These are phyloP conservation scores for Perizoma flavofasciatum DNA, from an alignment of 2,888 invertebrate species.

Conservation along the genomic window DNA sequence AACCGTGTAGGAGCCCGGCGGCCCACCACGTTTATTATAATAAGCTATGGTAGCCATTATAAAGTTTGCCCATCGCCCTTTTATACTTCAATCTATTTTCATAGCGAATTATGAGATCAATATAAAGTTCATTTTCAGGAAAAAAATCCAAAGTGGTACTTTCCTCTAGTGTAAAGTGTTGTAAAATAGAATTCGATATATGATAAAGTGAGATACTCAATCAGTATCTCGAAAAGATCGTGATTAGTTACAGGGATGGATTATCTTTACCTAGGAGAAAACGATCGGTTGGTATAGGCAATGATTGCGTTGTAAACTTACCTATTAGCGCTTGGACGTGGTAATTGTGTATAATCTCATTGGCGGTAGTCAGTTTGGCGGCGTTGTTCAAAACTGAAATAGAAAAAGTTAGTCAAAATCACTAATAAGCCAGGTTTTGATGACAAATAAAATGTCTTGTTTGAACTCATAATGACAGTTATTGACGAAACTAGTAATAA, in stretches of 20 bases:
- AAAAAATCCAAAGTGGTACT: too few relatives aligned
- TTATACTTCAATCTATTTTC: constrained; percentile 43
- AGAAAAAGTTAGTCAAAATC: constrained; percentile 20
- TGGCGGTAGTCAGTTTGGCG: constrained; percentile 84
- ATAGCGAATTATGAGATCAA: constrained; percentile 51
- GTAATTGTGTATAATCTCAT: constrained; percentile 77
- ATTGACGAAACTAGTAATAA: constrained; percentile 70
- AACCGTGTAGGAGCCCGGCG: constrained; percentile 70
- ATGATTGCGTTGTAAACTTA: constrained; percentile 46
- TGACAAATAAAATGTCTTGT: constrained; percentile 62
- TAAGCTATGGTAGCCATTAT: constrained; percentile 70
- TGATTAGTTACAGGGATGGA: too few relatives aligned
- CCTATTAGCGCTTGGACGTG: constrained; percentile 83
- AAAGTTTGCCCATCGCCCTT: constrained; percentile 70
- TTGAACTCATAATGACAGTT: constrained; percentile 59
- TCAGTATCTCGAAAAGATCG: too few relatives aligned
- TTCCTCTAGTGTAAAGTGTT: too few relatives aligned
- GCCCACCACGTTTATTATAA: constrained; percentile 80
- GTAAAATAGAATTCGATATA: too few relatives aligned
- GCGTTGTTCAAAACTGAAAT: constrained; percentile 72
- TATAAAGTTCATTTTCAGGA: too few relatives aligned
- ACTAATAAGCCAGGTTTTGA: constrained; percentile 34
- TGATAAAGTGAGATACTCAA: too few relatives aligned
- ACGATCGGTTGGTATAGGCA: too few relatives aligned
- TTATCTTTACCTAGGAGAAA: too few relatives aligned